phyloP scores from a whole-genome alignment of 1,140 invertebrate species.

The Drosophila nigrodunni region DNA sequence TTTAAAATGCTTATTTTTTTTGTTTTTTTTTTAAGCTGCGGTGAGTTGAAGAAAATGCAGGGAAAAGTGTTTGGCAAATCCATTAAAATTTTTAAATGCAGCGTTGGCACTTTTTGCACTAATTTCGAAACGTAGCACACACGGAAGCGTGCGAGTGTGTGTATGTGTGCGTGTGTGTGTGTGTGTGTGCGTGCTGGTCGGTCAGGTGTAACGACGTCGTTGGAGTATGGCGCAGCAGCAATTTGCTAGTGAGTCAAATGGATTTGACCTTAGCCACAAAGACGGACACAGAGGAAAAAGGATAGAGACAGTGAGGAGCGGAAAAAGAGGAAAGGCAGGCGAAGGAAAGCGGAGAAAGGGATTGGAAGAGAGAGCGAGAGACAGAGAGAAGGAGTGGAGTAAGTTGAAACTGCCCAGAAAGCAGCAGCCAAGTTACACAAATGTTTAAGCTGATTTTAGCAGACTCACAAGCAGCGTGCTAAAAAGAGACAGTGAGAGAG shows the following conservation, averaged over 20 bases:
- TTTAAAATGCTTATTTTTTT: neutral
- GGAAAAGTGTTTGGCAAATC: conserved; percentile 55
- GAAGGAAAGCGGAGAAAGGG: neutral
- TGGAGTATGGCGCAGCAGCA: conserved; percentile 68
- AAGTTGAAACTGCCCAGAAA: conserved; percentile 47
- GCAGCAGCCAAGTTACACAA: conserved; percentile 62
- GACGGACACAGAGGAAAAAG: conserved; percentile 3
- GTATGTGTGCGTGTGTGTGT: conserved; percentile 37
- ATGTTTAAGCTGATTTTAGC: conserved; percentile 78
- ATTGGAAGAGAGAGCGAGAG: conserved; percentile 6
- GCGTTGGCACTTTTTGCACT: conserved; percentile 74
- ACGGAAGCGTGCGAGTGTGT: conserved; percentile 2
- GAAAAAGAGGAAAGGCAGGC: neutral
- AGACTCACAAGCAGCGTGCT: conserved; percentile 40
- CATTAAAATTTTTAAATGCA: conserved; percentile 80
- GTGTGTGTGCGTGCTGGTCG: conserved; percentile 39
- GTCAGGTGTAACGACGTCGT: conserved; percentile 71
- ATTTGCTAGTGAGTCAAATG: conserved; percentile 81
- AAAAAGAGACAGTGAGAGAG: conserved; percentile 7
- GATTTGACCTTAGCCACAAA: conserved; percentile 77
- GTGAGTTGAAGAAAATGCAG: conserved; percentile 40
- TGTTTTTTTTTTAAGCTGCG: neutral
- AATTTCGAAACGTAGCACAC: conserved; percentile 55
- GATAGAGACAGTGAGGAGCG: neutral
- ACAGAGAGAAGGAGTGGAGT: neutral